Evolutionary conservation across 2,888 invertebrate genomes (phyloP).

Genomic region (Melikaiella ostensackeni): DNA sequence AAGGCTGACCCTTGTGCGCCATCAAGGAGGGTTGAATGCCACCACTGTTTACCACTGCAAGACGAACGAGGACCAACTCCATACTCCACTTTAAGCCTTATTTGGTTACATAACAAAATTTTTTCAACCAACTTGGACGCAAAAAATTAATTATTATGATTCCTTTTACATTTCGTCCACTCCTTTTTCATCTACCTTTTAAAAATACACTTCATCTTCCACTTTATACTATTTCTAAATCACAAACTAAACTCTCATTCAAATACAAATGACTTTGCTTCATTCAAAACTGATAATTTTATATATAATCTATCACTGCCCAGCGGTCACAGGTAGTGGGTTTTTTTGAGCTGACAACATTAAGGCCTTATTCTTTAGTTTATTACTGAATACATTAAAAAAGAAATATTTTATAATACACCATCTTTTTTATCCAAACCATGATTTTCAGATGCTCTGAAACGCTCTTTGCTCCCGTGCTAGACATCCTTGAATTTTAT

Average conservation of each 20-base stretch:
- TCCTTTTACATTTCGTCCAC: not conserved
- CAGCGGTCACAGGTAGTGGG: too few species aligned
- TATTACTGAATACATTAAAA: too few species aligned
- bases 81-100: slow-evolving; percentile 18
- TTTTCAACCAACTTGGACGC: not conserved
- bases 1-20: slow-evolving; percentile 25
- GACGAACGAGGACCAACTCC: slow-evolving; percentile 9
- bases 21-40: slow-evolving; percentile 26
- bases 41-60: slow-evolving; percentile 31
- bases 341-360: too few species aligned
- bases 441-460: too few species aligned
- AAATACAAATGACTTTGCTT: not conserved
- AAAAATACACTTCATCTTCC: not conserved
- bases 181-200: not conserved
- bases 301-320: too few species aligned
- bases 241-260: not conserved
- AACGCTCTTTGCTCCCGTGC: not conserved
- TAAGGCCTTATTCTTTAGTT: too few species aligned
- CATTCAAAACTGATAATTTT: not conserved
- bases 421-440: too few species aligned
- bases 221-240: not conserved
- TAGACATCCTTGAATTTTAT: not conserved
- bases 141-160: not conserved
- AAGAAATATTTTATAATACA: too few species aligned
- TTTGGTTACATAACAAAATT: not conserved